Percentiles rank a stretch among this genome's conserved stretches.
These are phyloP conservation scores for Perca schrenkii DNA, from an alignment of 2,113 vertebrate genomes.

Conservation along the genomic window DNA sequence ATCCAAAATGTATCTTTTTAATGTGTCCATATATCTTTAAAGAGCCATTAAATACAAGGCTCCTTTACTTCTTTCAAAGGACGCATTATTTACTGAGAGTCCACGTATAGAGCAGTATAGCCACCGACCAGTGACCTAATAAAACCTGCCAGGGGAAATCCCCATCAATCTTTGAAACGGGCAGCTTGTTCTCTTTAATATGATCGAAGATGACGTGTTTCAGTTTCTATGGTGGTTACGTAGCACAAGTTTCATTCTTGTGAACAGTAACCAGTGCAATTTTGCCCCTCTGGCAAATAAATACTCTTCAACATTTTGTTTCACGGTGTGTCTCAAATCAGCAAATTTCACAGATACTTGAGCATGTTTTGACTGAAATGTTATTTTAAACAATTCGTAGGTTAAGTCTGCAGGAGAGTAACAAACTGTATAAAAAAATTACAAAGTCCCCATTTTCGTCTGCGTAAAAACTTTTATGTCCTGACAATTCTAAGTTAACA, in stretches of 20 bases:
- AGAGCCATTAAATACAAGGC: conserved; percentile 37
- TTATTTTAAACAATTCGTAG: not conserved
- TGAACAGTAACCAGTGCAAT: not conserved
- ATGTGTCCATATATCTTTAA: conserved; percentile 41
- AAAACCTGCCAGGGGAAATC: conserved; percentile 28
- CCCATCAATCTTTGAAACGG: not conserved
- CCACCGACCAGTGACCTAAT: conserved; percentile 4
- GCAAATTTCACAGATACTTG: not conserved
- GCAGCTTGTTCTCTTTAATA: not conserved
- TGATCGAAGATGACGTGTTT: not conserved
- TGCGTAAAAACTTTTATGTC: not conserved
- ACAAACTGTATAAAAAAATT: not conserved
- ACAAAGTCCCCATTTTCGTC: not conserved
- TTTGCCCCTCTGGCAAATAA: not conserved
- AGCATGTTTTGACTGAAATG: not conserved
- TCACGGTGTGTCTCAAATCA: not conserved
- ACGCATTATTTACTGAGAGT: conserved; percentile 28
- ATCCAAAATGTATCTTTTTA: not conserved
- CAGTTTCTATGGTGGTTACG: not conserved
- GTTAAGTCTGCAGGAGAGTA: not conserved
- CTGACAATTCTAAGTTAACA: not conserved
- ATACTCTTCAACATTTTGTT: not conserved
- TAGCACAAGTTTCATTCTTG: not conserved
- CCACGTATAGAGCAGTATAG: not conserved
- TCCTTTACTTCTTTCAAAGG: not conserved